Percentiles rank a stretch among this genome's conserved stretches.
Conservation (phyloP, 2,888 invertebrate genomes). For the Sabatieria punctata region DNA sequence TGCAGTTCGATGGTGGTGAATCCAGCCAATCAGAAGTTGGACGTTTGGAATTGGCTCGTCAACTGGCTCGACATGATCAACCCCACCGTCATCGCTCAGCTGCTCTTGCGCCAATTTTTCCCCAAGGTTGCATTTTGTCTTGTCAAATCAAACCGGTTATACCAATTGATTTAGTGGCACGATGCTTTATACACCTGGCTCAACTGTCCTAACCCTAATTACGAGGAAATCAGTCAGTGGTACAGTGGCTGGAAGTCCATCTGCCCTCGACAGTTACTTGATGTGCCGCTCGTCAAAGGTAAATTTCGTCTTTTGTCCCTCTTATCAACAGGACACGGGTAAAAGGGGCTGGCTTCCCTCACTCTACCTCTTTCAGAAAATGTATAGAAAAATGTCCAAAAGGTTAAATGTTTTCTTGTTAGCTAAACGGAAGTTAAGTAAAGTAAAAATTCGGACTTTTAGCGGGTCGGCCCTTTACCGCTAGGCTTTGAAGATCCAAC, state of each 20-base stretch:
- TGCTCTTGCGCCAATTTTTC: conserved; percentile 74
- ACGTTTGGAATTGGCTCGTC: conserved; percentile 53
- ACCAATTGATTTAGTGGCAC: conserved; percentile 36
- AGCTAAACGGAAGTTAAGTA: too few relatives aligned
- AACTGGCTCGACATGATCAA: conserved; percentile 77
- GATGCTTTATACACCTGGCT: conserved; percentile 53
- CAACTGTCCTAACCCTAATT: conserved; percentile 62
- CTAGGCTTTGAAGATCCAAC: too few relatives aligned
- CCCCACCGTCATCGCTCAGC: conserved; percentile 52
- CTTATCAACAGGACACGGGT: too few relatives aligned
- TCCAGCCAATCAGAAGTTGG: conserved; percentile 14
- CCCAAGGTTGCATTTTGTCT: conserved; percentile 44
- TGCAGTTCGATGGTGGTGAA: conserved; percentile 15
- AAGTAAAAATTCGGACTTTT: too few relatives aligned
- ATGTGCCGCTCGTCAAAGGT: conserved; percentile 19
- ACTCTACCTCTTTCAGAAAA: too few relatives aligned
- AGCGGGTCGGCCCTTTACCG: too few relatives aligned
- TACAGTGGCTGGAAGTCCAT: conserved; percentile 49
- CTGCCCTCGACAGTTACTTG: conserved; percentile 40
- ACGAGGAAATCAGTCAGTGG: conserved; percentile 74
- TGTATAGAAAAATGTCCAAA: too few relatives aligned
- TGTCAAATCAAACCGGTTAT: too few relatives aligned
- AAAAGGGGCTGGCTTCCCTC: too few relatives aligned
- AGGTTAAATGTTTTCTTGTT: too few relatives aligned
- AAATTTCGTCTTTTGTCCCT: not conserved